Conservation (phyloP, 2,797 vertebrate genomes). For the Myotis vivesi region DNA sequence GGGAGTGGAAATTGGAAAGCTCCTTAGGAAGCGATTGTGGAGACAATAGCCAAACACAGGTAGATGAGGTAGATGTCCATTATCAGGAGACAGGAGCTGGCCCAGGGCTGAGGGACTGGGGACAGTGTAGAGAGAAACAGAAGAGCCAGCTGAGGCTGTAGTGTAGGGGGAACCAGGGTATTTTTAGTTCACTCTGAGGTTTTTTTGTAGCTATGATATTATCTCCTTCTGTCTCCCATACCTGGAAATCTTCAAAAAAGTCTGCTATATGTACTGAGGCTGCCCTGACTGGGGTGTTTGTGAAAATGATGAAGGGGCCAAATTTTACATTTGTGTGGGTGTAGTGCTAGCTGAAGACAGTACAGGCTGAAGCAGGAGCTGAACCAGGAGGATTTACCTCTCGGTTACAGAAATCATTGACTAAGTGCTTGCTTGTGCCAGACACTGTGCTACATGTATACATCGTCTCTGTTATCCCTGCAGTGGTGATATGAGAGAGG, state of each 20-base stretch:
- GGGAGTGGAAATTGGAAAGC: background rate
- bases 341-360: background rate
- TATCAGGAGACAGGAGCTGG: background rate
- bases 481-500: background rate
- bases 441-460: background rate
- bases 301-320: background rate
- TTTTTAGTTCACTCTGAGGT: constrained; percentile 12
- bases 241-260: constrained; percentile 23
- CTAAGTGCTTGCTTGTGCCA: background rate
- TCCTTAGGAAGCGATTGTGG: background rate
- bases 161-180: background rate
- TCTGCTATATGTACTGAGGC: background rate
- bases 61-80: background rate
- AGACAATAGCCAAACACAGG: background rate
- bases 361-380: background rate
- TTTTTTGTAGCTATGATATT: background rate
- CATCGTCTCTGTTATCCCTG: background rate
- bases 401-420: background rate
- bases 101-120: background rate
- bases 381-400: background rate
- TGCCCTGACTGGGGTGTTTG: background rate
- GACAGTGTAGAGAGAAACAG: background rate
- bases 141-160: background rate
- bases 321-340: background rate
- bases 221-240: background rate